These are phyloP conservation scores for Petrophora chlorosata DNA, from an alignment of 2,888 invertebrate species.

Conservation along the genomic window DNA sequence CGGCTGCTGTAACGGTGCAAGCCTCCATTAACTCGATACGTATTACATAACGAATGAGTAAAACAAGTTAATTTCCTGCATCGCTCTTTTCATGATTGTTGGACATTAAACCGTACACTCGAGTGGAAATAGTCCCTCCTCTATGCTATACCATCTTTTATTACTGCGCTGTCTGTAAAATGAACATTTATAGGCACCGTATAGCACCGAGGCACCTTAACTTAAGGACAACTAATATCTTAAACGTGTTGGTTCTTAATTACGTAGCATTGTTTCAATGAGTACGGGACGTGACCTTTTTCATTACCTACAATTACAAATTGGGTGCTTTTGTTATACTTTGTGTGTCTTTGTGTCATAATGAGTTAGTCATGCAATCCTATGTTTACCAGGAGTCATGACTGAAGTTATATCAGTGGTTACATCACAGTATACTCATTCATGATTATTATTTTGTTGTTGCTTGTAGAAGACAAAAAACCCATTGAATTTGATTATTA, in stretches of 20 bases:
- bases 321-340: slow-evolving; percentile 18
- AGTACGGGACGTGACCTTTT: slow-evolving; percentile 18
- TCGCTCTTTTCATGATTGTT: slow-evolving; percentile 60
- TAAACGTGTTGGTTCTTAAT: slow-evolving; percentile 12
- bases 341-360: slow-evolving; percentile 17
- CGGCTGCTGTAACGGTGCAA: slow-evolving; percentile 68
- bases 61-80: slow-evolving; percentile 70
- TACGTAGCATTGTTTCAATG: slow-evolving; percentile 4
- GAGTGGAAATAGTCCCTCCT: slow-evolving; percentile 31
- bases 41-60: slow-evolving; percentile 62
- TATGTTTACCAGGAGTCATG: neutral
- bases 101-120: slow-evolving; percentile 50
- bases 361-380: slow-evolving; percentile 15
- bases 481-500: no score
- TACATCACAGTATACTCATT: no score
- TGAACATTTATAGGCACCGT: slow-evolving; percentile 3
- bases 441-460: no score
- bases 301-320: slow-evolving; percentile 21
- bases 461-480: no score
- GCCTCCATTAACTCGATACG: slow-evolving; percentile 60
- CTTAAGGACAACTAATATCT: slow-evolving; percentile 8
- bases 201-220: no score
- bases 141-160: slow-evolving; percentile 20
- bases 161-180: slow-evolving; percentile 20
- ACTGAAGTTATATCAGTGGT: slow-evolving; percentile 8